Evolutionary conservation across 2,797 vertebrate genomes (phyloP).

Genomic region (Nannoperca australis): DNA sequence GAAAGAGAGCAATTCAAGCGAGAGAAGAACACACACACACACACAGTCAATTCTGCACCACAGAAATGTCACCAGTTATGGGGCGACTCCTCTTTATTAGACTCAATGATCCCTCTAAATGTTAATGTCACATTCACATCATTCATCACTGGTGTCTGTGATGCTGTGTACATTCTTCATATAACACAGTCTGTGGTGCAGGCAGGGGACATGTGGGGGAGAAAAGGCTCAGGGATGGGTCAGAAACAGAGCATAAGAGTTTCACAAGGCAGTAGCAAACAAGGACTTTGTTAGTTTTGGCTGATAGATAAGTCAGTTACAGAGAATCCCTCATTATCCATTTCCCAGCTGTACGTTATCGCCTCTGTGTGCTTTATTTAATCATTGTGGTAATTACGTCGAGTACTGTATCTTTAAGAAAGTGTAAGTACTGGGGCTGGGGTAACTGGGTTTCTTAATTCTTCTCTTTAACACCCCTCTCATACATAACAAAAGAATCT

Average conservation of each 20-base stretch:
- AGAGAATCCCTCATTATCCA: slow-evolving; percentile 40
- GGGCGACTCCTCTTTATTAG: slow-evolving; percentile 28
- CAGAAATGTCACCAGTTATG: slow-evolving; percentile 18
- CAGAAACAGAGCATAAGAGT: slow-evolving; percentile 51
- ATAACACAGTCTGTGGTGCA: slow-evolving; percentile 43
- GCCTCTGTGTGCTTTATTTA: slow-evolving; percentile 19
- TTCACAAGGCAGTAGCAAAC: slow-evolving; percentile 52
- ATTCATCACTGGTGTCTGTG: slow-evolving; percentile 52
- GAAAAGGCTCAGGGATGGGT: slow-evolving; percentile 38
- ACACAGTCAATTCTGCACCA: not conserved
- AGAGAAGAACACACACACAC: not conserved
- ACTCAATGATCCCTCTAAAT: slow-evolving; percentile 26
- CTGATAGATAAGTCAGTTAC: slow-evolving; percentile 44
- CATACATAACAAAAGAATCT: slow-evolving; percentile 38
- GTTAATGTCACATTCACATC: slow-evolving; percentile 61
- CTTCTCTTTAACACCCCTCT: slow-evolving; percentile 18
- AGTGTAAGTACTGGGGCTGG: not conserved
- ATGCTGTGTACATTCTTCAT: slow-evolving; percentile 56
- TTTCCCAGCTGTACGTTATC: slow-evolving; percentile 47
- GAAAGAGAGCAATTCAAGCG: not conserved
- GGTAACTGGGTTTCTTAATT: not conserved
- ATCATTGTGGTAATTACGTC: slow-evolving; percentile 7
- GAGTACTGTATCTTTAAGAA: slow-evolving; percentile 5
- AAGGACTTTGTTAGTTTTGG: slow-evolving; percentile 74
- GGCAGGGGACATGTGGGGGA: slow-evolving; percentile 40